phyloP scores from a whole-genome alignment of 1,140 invertebrate species.

The Zelostemma sp. region DNA sequence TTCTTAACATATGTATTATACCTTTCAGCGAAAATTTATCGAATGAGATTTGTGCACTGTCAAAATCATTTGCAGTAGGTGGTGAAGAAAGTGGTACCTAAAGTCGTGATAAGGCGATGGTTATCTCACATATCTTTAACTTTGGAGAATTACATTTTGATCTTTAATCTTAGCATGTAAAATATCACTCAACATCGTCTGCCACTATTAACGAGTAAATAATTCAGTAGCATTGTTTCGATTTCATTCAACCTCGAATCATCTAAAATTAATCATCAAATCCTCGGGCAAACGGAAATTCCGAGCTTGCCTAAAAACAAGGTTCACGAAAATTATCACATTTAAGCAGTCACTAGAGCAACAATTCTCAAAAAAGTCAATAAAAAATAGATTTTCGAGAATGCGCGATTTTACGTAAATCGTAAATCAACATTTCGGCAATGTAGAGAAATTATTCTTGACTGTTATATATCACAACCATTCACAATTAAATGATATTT shows the following conservation, averaged over 20 bases:
- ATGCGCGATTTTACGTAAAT: too few species aligned
- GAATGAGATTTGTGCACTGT: background rate
- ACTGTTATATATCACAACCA: too few species aligned
- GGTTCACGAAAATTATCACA: too few species aligned
- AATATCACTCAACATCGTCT: slow-evolving; percentile 14
- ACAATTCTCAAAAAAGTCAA: too few species aligned
- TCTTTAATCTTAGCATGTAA: slow-evolving; percentile 23
- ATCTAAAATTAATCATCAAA: slow-evolving; percentile 19
- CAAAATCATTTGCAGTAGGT: background rate
- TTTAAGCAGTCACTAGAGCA: too few species aligned
- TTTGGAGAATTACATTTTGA: slow-evolving; percentile 11
- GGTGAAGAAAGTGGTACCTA: slow-evolving; percentile 12
- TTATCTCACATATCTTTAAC: background rate
- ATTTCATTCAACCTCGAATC: too few species aligned
- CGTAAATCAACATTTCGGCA: too few species aligned
- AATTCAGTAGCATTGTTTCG: slow-evolving; percentile 38
- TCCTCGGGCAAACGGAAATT: too few species aligned
- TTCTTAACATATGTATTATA: slow-evolving; percentile 12
- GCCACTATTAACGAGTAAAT: slow-evolving; percentile 6
- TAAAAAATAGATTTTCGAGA: too few species aligned
- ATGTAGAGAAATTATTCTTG: too few species aligned
- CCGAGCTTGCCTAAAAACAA: too few species aligned
- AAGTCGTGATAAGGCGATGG: slow-evolving; percentile 29
- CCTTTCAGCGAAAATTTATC: slow-evolving; percentile 17
- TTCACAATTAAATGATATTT: too few species aligned